These are phyloP conservation scores for Hoplodrina ambigua DNA, from an alignment of 2,888 invertebrate species.

Conservation along the genomic window DNA sequence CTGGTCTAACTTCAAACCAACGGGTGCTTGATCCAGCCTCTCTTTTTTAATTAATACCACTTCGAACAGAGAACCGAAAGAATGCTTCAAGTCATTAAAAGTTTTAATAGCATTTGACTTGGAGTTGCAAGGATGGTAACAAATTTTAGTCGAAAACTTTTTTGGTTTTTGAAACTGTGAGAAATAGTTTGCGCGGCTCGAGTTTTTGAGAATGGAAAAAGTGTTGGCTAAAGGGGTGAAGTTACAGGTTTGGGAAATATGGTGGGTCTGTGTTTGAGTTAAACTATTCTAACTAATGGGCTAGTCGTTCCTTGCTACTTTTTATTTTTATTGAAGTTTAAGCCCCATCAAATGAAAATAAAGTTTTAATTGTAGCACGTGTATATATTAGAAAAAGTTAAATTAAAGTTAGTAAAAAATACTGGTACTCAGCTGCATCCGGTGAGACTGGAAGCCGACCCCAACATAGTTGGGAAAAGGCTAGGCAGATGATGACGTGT, in stretches of 20 bases:
- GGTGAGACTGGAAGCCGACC: no score
- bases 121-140: constrained; percentile 80
- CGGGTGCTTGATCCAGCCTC: constrained; percentile 82
- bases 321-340: constrained; percentile 14
- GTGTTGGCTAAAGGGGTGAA: constrained; percentile 40
- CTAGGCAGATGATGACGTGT: no score
- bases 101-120: constrained; percentile 89
- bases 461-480: no score
- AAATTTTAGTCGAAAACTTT: constrained; percentile 83
- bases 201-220: constrained; percentile 59
- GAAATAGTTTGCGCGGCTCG: constrained; percentile 64
- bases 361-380: neutral
- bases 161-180: constrained; percentile 72
- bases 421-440: no score
- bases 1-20: constrained; percentile 71
- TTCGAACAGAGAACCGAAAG: constrained; percentile 87
- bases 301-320: constrained; percentile 7
- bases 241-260: constrained; percentile 47
- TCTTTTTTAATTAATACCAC: constrained; percentile 90
- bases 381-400: neutral
- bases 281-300: neutral
- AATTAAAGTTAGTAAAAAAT: no score
- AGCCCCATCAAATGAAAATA: neutral
- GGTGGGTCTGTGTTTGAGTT: constrained; percentile 31
- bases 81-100: constrained; percentile 90